Base-by-base conservation (phyloP, 1,140 invertebrate genomes). In the Apolygus lucorum region DNA sequence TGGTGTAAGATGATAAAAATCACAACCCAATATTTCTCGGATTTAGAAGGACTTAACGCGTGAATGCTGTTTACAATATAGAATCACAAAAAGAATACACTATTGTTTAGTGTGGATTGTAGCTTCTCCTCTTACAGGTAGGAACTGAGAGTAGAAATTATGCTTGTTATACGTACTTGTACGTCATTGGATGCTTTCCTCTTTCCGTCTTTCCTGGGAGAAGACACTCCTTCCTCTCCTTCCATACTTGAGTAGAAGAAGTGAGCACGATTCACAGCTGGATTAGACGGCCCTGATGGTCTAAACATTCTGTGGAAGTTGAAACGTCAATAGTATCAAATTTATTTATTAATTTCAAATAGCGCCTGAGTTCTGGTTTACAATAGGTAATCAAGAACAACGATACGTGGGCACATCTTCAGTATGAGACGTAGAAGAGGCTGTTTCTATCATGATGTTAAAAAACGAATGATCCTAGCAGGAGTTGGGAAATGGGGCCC, bases 271-370 rank as follows among this genome's bases (percentile, higher is more conserved):
- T 59, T 4, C 22, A 11, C 22, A 59, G 22, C 54, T 59, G 54
- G 54, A 21, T 24, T 59, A 17, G 54, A 14, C 22, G 54, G 54
- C 22, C 22, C 54, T 17, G 54, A 17, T 11, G 54, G 54, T 4
- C 54, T 59, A 21, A 59, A 59, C 54, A 59, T 59, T 59, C 54
- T 59, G 54, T 13, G n/a, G n/a, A n/a, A n/a, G n/a, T n/a, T n/a
- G n/a, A n/a, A 24, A 59, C 11, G 22, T 11, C 8, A 59, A 59
- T 11, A 22, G 22, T 11, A 4, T 59, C 2, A 17, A 17, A 24
- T 4, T 24, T 59, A 59, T 13, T 59, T 4, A 59, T 14, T 17
- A 22, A 59, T 4, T 59, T 59, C 54, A 11, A 8, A 59, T 21
- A 59, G 8, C 22, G 4, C 4, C 17, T 17, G 17, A 42, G 22